Conservation (phyloP, 92 coral and sea anemone species). For the Plumapathes pennacea region DNA sequence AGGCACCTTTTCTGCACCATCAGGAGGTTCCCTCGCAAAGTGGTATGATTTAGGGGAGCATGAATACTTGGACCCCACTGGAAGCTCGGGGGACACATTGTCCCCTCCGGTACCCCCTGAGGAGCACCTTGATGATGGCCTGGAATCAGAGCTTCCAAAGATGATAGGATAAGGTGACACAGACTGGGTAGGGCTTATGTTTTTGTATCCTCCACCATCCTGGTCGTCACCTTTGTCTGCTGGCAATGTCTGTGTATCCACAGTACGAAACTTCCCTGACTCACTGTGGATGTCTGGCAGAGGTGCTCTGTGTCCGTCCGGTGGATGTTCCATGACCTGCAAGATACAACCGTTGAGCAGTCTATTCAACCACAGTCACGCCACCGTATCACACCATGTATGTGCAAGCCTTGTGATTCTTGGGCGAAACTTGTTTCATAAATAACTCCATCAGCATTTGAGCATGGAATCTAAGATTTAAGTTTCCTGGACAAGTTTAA, state of each 20-base stretch:
- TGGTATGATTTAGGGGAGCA: slow-evolving; percentile 87
- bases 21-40: slow-evolving; percentile 97
- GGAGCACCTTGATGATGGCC: slow-evolving; percentile 77
- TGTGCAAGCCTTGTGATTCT: no score
- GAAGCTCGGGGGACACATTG: slow-evolving; percentile 74
- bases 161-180: slow-evolving; percentile 82
- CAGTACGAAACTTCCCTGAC: slow-evolving; percentile 61
- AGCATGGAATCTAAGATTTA: no score
- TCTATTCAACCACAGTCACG: slow-evolving; percentile 6
- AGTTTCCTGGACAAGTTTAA: no score
- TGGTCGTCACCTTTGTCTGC: slow-evolving; percentile 68
- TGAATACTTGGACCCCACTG: slow-evolving; percentile 79
- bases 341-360: slow-evolving; percentile 9
- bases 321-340: slow-evolving; percentile 60
- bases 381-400: no score
- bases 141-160: slow-evolving; percentile 70
- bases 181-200: slow-evolving; percentile 77
- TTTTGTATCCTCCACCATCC: slow-evolving; percentile 69
- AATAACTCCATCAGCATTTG: no score
- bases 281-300: slow-evolving; percentile 58
- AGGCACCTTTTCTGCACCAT: slow-evolving; percentile 97
- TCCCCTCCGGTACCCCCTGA: slow-evolving; percentile 71
- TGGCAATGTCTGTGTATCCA: slow-evolving; percentile 76
- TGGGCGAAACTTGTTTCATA: no score
- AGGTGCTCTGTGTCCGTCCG: slow-evolving; percentile 96